These are phyloP conservation scores for Erebia aethiops DNA, from an alignment of 2,888 invertebrate genomes.

Conservation along the genomic window DNA sequence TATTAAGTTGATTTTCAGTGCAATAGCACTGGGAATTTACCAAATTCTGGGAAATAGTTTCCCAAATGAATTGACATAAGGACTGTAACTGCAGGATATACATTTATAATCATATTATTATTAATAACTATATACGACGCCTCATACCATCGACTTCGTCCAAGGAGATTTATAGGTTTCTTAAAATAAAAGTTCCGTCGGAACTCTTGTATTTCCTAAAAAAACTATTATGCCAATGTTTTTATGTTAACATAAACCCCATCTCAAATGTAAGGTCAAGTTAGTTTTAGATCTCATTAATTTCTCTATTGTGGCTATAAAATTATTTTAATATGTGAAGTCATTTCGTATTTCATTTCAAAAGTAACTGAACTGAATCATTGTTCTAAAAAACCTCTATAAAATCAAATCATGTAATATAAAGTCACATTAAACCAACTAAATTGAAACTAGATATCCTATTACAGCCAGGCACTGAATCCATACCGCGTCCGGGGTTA, in stretches of 20 bases:
- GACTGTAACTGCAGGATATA: not conserved
- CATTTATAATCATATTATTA: not conserved
- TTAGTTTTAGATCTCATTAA: too few species aligned
- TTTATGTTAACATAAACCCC: too few species aligned
- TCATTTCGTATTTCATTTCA: too few species aligned
- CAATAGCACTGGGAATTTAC: constrained; percentile 3
- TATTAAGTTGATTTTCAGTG: not conserved
- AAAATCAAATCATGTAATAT: not conserved
- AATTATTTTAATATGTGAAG: too few species aligned
- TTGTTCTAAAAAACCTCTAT: not conserved
- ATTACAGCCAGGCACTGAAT: constrained; percentile 4
- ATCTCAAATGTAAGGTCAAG: too few species aligned
- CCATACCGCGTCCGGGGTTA: constrained; percentile 7
- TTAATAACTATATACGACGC: too few species aligned
- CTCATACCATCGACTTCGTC: not conserved
- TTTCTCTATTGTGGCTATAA: too few species aligned
- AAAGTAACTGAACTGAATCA: not conserved
- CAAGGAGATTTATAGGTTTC: too few species aligned
- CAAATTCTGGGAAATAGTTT: too few species aligned
- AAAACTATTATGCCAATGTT: too few species aligned
- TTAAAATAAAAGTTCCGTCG: too few species aligned
- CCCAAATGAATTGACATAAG: constrained; percentile 1
- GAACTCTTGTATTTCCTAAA: too few species aligned
- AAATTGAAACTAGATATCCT: constrained; percentile 3
- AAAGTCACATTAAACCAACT: not conserved